Conservation (phyloP, 2,113 vertebrate species). For the Peucedramus taeniatus region DNA sequence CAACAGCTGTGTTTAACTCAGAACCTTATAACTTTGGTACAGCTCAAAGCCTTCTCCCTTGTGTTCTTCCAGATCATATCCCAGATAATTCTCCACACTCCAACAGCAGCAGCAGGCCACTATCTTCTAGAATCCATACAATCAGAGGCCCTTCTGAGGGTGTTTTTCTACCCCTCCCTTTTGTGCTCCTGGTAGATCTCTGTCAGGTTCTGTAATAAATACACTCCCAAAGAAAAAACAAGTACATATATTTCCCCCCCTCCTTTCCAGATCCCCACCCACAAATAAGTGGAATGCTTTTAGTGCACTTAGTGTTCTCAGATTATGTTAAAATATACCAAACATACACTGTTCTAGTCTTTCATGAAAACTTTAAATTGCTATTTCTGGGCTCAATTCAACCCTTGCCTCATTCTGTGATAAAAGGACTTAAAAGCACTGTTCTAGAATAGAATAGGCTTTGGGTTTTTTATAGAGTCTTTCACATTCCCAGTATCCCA, state of each 20-base stretch:
- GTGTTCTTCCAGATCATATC: background rate
- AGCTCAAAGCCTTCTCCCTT: background rate
- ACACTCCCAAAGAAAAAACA: constrained; percentile 17
- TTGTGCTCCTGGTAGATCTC: background rate
- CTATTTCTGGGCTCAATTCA: constrained; percentile 66
- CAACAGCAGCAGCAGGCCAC: background rate
- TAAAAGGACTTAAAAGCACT: constrained; percentile 59
- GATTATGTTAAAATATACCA: constrained; percentile 74
- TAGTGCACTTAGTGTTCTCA: constrained; percentile 48
- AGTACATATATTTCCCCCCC: background rate
- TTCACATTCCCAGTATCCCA: constrained; percentile 53
- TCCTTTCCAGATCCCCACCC: background rate
- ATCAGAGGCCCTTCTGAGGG: background rate
- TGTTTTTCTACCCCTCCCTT: background rate
- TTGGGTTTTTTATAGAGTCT: constrained; percentile 46
- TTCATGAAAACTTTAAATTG: constrained; percentile 66
- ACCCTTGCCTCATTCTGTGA: constrained; percentile 63
- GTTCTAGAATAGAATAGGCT: constrained; percentile 60
- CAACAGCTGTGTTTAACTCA: background rate
- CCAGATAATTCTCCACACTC: background rate
- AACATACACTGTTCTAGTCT: constrained; percentile 51
- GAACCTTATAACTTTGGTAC: background rate
- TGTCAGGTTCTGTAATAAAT: background rate
- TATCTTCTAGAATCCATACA: background rate
- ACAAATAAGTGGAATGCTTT: constrained; percentile 56